A percentile compares a stretch with the other conserved stretches of the same genome.
phyloP scores from a whole-genome alignment of 2,797 vertebrate genomes.

The Cynopterus sphinx region DNA sequence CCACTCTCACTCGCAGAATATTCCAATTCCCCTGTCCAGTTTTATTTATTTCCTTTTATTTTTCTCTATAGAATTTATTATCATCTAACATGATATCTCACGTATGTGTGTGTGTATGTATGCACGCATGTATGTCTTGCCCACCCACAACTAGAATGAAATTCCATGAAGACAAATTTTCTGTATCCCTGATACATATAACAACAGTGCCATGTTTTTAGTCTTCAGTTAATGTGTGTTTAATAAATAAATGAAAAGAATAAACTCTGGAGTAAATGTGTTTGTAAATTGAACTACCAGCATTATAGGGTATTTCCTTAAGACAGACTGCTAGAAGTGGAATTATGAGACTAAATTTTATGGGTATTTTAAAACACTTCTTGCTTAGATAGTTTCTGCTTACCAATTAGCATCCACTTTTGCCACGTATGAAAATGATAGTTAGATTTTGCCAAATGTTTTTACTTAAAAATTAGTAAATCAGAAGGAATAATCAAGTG shows the following conservation, averaged over 20 bases:
- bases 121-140: not conserved
- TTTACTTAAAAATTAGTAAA: not conserved
- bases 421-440: not conserved
- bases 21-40: not conserved
- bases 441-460: not conserved
- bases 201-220: not conserved
- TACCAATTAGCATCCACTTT: not conserved
- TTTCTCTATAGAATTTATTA: not conserved
- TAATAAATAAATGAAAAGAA: not conserved
- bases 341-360: not conserved
- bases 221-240: not conserved
- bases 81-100: not conserved
- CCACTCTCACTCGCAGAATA: not conserved
- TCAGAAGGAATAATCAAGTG: not conserved
- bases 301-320: not conserved
- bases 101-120: not conserved
- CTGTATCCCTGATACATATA: not conserved
- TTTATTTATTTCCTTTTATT: not conserved
- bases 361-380: not conserved
- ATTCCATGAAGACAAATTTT: not conserved
- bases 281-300: not conserved
- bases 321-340: not conserved
- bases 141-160: not conserved
- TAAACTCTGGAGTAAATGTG: not conserved
- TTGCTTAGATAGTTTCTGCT: not conserved